phyloP scores from a whole-genome alignment of 1,140 invertebrate genomes.

The Geopemphigus sp. region DNA sequence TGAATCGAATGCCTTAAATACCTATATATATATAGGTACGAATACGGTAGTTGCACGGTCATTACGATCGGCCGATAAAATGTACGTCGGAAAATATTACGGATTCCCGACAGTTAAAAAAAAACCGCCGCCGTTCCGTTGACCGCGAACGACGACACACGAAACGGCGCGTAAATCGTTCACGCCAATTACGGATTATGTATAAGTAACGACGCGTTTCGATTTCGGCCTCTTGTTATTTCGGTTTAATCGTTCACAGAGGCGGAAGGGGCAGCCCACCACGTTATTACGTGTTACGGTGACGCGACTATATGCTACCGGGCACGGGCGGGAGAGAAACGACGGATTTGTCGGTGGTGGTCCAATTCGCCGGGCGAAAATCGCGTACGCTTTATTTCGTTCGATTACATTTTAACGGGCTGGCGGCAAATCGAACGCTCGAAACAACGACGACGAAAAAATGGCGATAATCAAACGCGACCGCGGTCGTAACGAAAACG shows the following conservation, averaged over 20 bases:
- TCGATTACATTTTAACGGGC: neutral
- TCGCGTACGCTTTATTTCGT: too few relatives aligned
- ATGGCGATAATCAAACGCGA: neutral
- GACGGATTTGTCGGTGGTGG: too few relatives aligned
- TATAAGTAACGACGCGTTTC: too few relatives aligned
- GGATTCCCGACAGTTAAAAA: too few relatives aligned
- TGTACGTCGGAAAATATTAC: too few relatives aligned
- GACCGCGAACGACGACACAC: neutral
- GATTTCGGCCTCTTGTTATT: too few relatives aligned
- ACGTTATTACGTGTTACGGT: too few relatives aligned
- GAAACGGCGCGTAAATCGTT: too few relatives aligned
- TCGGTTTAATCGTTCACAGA: slow-evolving; percentile 87
- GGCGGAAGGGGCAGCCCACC: slow-evolving; percentile 86
- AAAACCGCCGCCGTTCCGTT: neutral
- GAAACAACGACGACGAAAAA: neutral
- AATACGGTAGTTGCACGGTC: neutral
- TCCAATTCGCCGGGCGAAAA: too few relatives aligned
- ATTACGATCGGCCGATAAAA: neutral
- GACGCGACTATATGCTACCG: too few relatives aligned
- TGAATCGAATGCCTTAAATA: slow-evolving; percentile 4
- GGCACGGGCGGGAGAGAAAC: too few relatives aligned
- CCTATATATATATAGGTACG: slow-evolving; percentile 28
- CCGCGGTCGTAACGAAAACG: neutral
- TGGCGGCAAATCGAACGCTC: neutral
- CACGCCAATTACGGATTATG: too few relatives aligned